These are phyloP conservation scores for Acridotheres tristis DNA, from an alignment of 2,797 vertebrate genomes.

Conservation along the genomic window DNA sequence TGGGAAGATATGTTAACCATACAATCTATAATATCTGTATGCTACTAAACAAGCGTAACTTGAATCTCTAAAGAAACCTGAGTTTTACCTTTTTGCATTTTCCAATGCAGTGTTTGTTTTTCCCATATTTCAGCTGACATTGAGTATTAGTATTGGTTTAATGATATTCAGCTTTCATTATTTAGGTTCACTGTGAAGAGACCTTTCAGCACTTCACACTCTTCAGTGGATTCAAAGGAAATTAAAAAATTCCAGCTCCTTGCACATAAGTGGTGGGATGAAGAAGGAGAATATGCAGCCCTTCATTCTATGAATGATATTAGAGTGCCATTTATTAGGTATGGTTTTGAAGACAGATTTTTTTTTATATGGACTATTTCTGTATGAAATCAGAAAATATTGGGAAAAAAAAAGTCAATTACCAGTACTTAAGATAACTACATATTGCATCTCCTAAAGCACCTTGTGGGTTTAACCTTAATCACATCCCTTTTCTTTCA, in stretches of 20 bases:
- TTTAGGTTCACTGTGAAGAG: slow-evolving; percentile 43
- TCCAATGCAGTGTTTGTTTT: not conserved
- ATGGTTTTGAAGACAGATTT: not conserved
- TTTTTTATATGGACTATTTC: not conserved
- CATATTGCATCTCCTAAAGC: not conserved
- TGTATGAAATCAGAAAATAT: not conserved
- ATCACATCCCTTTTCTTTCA: slow-evolving; percentile 58
- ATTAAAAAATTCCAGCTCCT: slow-evolving; percentile 87
- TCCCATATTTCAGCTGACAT: not conserved
- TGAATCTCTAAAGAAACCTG: not conserved
- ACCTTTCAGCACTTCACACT: slow-evolving; percentile 65
- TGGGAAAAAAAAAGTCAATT: not conserved
- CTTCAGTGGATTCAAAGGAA: slow-evolving; percentile 88
- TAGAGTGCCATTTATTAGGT: slow-evolving; percentile 96
- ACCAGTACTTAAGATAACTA: not conserved
- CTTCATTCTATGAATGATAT: slow-evolving; percentile 96
- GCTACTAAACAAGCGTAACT: not conserved
- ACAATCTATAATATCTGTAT: not conserved
- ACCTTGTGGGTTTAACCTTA: not conserved
- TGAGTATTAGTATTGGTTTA: not conserved
- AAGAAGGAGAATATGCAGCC: slow-evolving; percentile 86
- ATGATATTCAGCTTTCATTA: not conserved
- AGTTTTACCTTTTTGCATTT: not conserved
- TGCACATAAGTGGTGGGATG: slow-evolving; percentile 94
- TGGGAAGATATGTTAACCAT: not conserved